Evolutionary conservation across 1,140 invertebrate species (phyloP), one percentile per base, ranked within the genome.

Genomic region (Zaprionus camerounensis): DNA sequence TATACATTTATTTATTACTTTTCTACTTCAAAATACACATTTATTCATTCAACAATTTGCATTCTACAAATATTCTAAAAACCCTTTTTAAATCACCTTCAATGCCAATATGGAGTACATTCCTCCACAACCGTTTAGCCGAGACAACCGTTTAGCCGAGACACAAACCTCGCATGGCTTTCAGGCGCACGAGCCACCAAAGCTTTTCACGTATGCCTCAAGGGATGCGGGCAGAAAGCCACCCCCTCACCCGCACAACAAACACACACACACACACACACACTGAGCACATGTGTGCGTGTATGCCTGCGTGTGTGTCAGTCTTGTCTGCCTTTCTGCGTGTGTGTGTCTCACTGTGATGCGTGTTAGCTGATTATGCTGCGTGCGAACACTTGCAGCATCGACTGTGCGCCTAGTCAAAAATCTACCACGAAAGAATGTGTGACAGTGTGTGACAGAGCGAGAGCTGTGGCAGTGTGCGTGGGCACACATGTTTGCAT

Each of bases 401-500:
- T 56, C 38, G 78, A 36, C 77, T 92, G 91, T 15, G 78, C 79
- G 65, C 91, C 91, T 85, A 55, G 53, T 92, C 53, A 11, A 75
- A 76, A 91, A 71, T 92, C 80, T 85, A 92, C 91, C 76, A 92
- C 74, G 77, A 91, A 87, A 92, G 91, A 91, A 91, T 92, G 84
- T 91, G 90, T 91, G 86, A 84, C 82, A 86, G 65, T 91, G 79
- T 87, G 80, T 87, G 84, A 77, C 67, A 62, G 56, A 55, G 36
- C 31, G 31, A 41, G 68, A 22, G 41, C 5, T 78, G 70, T 44
- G 44, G 44, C 68, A 67, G 76, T 82, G 80, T 76, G 77, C 73
- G 72, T 70, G 51, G 74, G 70, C 71, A 20, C 56, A 44, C 59
- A 53, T 41, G 36, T 22, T 63, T 15, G 26, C n/a, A 63, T 13